Evolutionary conservation across 2,888 invertebrate genomes (phyloP).

Genomic region (Drosophila multiciliata): DNA sequence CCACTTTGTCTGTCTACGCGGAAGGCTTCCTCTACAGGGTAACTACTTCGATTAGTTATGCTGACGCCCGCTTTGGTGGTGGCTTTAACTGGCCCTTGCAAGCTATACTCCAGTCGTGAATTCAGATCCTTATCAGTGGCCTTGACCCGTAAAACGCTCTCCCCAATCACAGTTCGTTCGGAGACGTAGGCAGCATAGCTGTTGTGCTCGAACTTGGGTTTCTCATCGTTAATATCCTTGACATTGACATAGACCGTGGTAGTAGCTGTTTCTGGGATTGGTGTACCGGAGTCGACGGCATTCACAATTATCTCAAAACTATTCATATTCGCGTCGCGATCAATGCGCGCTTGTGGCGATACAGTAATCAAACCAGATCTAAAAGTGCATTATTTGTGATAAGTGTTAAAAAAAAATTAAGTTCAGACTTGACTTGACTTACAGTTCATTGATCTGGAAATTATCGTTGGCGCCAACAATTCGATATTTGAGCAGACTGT

Average conservation of each 20-base stretch:
- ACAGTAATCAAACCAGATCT: slow-evolving; percentile 90
- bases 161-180: slow-evolving; percentile 88
- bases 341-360: slow-evolving; percentile 90
- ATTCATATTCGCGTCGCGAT: slow-evolving; percentile 89
- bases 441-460: slow-evolving; percentile 90
- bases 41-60: slow-evolving; percentile 87
- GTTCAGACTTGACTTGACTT: slow-evolving; percentile 82
- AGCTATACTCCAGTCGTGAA: slow-evolving; percentile 88
- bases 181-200: slow-evolving; percentile 90
- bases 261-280: slow-evolving; percentile 91
- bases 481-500: slow-evolving; percentile 89
- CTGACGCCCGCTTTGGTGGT: slow-evolving; percentile 91
- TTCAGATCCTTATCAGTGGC: slow-evolving; percentile 91
- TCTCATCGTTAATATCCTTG: slow-evolving; percentile 92
- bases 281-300: slow-evolving; percentile 90
- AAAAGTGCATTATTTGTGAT: slow-evolving; percentile 11
- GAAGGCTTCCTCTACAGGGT: slow-evolving; percentile 89
- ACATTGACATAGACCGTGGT: slow-evolving; percentile 90
- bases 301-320: slow-evolving; percentile 90
- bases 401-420: background rate
- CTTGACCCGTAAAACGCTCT: slow-evolving; percentile 87
- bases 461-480: slow-evolving; percentile 92
- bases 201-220: slow-evolving; percentile 89
- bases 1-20: slow-evolving; percentile 90
- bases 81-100: slow-evolving; percentile 89